These are phyloP conservation scores for Anguilla anguilla DNA, from an alignment of 2,797 vertebrate species.

Conservation along the genomic window DNA sequence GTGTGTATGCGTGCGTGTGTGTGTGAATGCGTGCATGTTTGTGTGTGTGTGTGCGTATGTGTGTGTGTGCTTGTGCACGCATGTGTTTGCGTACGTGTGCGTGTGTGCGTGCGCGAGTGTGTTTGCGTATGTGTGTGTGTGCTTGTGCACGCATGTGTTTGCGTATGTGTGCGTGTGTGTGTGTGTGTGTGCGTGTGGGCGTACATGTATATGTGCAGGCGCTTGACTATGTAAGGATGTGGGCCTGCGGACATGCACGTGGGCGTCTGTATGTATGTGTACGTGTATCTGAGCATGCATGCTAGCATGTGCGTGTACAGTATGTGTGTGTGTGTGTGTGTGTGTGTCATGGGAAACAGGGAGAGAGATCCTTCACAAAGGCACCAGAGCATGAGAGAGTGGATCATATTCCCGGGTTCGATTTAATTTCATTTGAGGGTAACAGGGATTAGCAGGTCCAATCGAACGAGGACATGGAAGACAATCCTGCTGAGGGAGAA, in stretches of 20 bases:
- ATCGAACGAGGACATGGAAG: constrained; percentile 33
- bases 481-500: neutral
- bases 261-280: neutral
- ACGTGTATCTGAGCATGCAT: neutral
- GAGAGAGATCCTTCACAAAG: neutral
- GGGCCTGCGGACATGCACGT: neutral
- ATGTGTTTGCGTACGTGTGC: neutral
- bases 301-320: neutral
- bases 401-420: constrained; percentile 2
- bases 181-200: neutral
- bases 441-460: constrained; percentile 45
- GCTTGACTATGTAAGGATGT: neutral
- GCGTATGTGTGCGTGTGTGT: neutral
- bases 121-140: too few relatives aligned
- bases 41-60: neutral
- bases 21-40: neutral
- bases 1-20: too few relatives aligned
- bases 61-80: neutral
- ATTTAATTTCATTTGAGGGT: neutral
- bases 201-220: neutral
- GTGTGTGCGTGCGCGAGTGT: neutral
- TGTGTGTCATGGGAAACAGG: neutral
- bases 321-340: constrained; percentile 20
- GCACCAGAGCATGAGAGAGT: neutral
- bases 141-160: too few relatives aligned